Percentiles rank a stretch among this genome's conserved stretches.
These are phyloP conservation scores for Sparidentex hasta DNA, from an alignment of 2,797 vertebrate genomes.

Conservation along the genomic window DNA sequence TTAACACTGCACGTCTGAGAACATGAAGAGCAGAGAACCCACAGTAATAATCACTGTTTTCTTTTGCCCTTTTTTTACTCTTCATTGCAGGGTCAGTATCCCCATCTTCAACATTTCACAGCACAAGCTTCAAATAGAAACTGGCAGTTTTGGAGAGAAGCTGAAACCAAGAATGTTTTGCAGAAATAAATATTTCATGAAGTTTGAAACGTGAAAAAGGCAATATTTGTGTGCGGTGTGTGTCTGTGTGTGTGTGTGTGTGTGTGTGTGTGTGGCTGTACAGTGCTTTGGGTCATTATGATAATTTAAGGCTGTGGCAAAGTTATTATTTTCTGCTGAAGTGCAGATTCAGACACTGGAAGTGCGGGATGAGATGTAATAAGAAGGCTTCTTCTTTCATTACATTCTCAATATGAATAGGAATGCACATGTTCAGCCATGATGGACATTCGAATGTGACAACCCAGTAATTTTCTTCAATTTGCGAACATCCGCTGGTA, in stretches of 20 bases:
- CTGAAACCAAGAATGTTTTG: slow-evolving; percentile 67
- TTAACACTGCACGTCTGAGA: slow-evolving; percentile 18
- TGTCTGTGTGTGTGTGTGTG: slow-evolving; percentile 25
- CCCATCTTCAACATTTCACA: slow-evolving; percentile 63
- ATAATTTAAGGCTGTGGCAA: slow-evolving; percentile 67
- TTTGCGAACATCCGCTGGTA: slow-evolving; percentile 37
- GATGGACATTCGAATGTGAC: slow-evolving; percentile 51
- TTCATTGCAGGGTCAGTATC: slow-evolving; percentile 51
- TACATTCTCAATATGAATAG: slow-evolving; percentile 65
- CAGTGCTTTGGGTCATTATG: slow-evolving; percentile 63
- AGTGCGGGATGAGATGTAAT: slow-evolving; percentile 55
- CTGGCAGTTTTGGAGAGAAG: slow-evolving; percentile 66
- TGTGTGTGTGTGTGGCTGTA: slow-evolving; percentile 10
- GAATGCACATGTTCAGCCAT: slow-evolving; percentile 65
- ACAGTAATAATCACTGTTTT: slow-evolving; percentile 42
- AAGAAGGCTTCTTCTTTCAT: slow-evolving; percentile 65
- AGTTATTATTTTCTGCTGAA: slow-evolving; percentile 79
- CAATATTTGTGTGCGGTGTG: slow-evolving; percentile 46
- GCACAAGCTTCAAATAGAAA: slow-evolving; percentile 64
- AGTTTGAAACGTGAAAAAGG: slow-evolving; percentile 63
- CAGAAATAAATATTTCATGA: slow-evolving; percentile 73
- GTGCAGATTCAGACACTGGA: slow-evolving; percentile 69
- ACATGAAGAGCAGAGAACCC: slow-evolving; percentile 37
- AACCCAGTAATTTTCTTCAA: slow-evolving; percentile 65
- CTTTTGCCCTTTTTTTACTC: slow-evolving; percentile 29